These are phyloP conservation scores for Micropterix aruncella DNA, from an alignment of 2,888 invertebrate species.

Conservation along the genomic window DNA sequence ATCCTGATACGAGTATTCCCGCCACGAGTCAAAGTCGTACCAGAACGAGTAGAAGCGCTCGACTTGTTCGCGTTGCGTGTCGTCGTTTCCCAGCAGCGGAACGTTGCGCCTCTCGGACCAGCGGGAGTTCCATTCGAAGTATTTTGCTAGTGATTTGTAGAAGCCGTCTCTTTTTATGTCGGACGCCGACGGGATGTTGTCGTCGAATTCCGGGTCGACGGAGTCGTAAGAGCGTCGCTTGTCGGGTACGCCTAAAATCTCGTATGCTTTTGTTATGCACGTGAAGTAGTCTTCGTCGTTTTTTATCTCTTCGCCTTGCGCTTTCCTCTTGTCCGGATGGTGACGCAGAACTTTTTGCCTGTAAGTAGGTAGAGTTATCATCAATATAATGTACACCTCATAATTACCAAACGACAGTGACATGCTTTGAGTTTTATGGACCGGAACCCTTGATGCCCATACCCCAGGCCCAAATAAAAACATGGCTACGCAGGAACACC, in stretches of 20 bases:
- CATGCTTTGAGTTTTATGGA: no score
- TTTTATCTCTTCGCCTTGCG: conserved; percentile 73
- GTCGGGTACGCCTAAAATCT: conserved; percentile 65
- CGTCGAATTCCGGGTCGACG: conserved; percentile 89
- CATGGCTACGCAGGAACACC: no score
- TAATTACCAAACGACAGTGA: no score
- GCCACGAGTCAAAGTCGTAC: conserved; percentile 98
- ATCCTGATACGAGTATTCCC: conserved; percentile 96
- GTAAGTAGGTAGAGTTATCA: no score
- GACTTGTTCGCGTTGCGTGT: conserved; percentile 69
- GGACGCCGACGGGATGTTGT: conserved; percentile 61
- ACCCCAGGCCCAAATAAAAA: no score
- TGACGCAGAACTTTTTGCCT: conserved; percentile 72
- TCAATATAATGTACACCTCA: no score
- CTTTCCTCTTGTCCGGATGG: conserved; percentile 96
- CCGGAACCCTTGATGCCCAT: no score
- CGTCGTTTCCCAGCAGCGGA: conserved; percentile 66
- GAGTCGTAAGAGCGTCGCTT: conserved; percentile 91
- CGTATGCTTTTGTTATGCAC: conserved; percentile 96
- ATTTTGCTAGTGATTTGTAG: conserved; percentile 49
- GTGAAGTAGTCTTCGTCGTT: conserved; percentile 96
- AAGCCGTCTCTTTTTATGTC: conserved; percentile 69
- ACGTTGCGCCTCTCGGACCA: conserved; percentile 87
- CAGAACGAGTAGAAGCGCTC: conserved; percentile 95
- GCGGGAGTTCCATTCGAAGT: conserved; percentile 65